Evolutionary conservation across 2,797 vertebrate genomes (phyloP).

Genomic region (Helostoma temminkii): DNA sequence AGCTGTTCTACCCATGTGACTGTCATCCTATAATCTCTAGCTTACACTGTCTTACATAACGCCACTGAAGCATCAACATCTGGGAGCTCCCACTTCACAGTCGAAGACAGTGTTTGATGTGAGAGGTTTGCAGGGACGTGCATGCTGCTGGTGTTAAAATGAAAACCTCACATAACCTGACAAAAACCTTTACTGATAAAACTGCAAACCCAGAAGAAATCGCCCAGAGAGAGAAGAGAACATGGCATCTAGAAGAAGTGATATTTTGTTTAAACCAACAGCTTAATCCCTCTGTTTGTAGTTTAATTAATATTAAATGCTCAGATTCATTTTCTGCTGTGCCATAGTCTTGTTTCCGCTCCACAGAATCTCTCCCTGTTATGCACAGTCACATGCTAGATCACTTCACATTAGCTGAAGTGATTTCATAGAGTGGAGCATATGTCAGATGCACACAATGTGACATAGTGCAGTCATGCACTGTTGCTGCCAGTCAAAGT

Average conservation of each 20-base stretch:
- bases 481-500: constrained; percentile 21
- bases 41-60: constrained; percentile 68
- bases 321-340: neutral
- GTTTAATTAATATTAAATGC: neutral
- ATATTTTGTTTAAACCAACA: neutral
- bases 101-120: constrained; percentile 40
- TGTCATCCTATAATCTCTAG: constrained; percentile 63
- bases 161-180: neutral
- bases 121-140: constrained; percentile 1
- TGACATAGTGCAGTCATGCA: constrained; percentile 10
- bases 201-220: neutral
- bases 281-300: neutral
- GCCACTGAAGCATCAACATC: constrained; percentile 63
- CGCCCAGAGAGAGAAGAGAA: neutral
- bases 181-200: neutral
- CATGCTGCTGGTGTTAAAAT: neutral
- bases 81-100: constrained; percentile 58
- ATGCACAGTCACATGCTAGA: no score
- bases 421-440: neutral
- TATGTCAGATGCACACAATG: constrained; percentile 13
- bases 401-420: neutral
- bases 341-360: neutral
- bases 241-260: neutral
- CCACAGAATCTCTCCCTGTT: neutral
- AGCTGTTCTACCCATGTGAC: constrained; percentile 59